phyloP scores from a whole-genome alignment of 2,113 vertebrate genomes.

The Rhea pennata region DNA sequence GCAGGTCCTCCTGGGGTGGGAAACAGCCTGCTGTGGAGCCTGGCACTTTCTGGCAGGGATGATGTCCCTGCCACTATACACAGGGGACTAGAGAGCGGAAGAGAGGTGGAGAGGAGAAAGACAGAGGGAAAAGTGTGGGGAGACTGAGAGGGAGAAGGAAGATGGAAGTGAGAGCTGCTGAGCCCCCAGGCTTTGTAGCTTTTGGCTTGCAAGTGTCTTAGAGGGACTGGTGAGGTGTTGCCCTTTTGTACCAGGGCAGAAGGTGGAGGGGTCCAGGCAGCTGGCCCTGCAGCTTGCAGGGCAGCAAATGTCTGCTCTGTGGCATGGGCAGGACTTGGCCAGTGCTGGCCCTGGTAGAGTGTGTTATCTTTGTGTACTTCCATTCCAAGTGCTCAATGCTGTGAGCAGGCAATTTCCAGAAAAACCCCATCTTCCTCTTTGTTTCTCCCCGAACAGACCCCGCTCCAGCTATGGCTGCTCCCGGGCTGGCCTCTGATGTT shows the following conservation, averaged over 20 bases:
- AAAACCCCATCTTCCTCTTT: rapidly evolving
- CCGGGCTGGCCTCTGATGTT: rapidly evolving
- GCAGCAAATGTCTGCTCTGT: rapidly evolving
- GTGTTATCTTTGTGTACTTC: no score
- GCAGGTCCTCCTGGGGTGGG: not conserved
- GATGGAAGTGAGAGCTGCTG: not conserved
- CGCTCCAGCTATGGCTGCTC: rapidly evolving
- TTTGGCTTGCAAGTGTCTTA: not conserved
- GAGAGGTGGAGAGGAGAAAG: not conserved
- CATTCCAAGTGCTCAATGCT: rapidly evolving
- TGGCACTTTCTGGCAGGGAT: no score
- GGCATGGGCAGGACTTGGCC: not conserved
- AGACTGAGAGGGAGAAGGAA: not conserved
- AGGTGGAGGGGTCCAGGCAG: not conserved
- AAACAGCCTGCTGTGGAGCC: not conserved
- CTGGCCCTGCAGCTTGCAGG: not conserved
- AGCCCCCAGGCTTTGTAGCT: not conserved
- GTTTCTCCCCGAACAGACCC: not conserved
- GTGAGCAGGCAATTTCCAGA: rapidly evolving
- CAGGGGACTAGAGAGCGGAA: no score
- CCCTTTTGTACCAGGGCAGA: rapidly evolving
- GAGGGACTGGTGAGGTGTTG: rapidly evolving
- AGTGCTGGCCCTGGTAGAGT: not conserved
- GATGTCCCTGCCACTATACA: not conserved
- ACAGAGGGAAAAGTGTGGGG: no score